Conservation (phyloP, 2,888 invertebrate genomes). For the Chalcosyrphus nemorum region DNA sequence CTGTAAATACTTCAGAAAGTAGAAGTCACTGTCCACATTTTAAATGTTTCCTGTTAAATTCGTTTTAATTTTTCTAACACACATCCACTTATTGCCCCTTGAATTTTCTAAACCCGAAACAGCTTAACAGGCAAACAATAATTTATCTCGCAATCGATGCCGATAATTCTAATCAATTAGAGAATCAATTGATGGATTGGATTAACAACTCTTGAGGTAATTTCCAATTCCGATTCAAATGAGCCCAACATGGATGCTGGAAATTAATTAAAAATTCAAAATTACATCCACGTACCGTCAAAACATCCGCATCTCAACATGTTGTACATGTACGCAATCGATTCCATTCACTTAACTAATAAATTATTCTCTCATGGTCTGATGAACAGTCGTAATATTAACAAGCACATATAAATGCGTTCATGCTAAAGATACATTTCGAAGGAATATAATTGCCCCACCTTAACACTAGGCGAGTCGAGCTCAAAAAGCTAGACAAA, state of each 20-base stretch:
- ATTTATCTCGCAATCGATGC: background rate
- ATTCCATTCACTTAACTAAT: constrained; percentile 60
- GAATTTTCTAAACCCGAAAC: too few species aligned
- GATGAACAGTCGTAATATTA: constrained; percentile 45
- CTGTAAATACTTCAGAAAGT: too few species aligned
- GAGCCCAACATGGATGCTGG: background rate
- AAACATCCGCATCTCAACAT: background rate
- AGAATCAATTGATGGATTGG: background rate
- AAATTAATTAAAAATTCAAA: constrained; percentile 45
- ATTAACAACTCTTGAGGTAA: background rate
- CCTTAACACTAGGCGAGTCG: background rate
- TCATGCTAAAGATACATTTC: constrained; percentile 14
- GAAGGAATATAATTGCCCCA: constrained; percentile 32
- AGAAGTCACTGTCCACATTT: too few species aligned
- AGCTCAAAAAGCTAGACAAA: constrained; percentile 39
- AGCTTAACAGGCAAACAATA: background rate
- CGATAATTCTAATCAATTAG: background rate
- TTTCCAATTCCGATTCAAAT: background rate
- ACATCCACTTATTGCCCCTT: too few species aligned
- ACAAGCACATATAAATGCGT: constrained; percentile 34
- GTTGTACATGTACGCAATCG: constrained; percentile 15
- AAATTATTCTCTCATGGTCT: constrained; percentile 50
- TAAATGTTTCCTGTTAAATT: too few species aligned
- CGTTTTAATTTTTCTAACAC: too few species aligned
- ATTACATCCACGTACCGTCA: constrained; percentile 2